phyloP scores from a whole-genome alignment of 1,140 invertebrate species.

The Sesamia nonagrioides region DNA sequence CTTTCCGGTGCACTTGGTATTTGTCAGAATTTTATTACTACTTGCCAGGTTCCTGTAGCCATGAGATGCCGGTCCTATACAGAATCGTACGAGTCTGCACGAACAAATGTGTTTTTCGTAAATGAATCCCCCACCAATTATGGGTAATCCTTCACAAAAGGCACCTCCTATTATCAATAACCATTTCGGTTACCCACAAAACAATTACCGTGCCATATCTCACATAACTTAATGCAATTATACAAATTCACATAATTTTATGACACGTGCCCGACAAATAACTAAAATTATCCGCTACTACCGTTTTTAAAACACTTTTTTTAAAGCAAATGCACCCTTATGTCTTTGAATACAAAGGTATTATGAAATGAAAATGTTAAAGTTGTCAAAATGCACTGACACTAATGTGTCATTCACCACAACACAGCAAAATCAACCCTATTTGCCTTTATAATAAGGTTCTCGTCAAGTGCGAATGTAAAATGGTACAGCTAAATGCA shows the following conservation, averaged over 20 bases:
- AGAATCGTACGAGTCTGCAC: too few species aligned
- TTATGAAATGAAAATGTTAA: not conserved
- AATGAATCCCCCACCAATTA: not conserved
- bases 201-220: slow-evolving; percentile 24
- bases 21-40: too few species aligned
- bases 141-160: not conserved
- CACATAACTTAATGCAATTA: slow-evolving; percentile 45
- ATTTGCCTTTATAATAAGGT: not conserved
- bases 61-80: too few species aligned
- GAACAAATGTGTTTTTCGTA: not conserved
- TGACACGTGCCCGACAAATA: slow-evolving; percentile 40
- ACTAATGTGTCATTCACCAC: not conserved
- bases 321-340: not conserved
- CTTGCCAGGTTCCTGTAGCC: too few species aligned
- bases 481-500: not conserved
- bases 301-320: not conserved
- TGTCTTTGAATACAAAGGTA: not conserved
- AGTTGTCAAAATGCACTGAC: not conserved
- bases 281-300: slow-evolving; percentile 27
- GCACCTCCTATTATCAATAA: not conserved
- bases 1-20: too few species aligned
- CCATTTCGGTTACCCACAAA: not conserved
- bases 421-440: not conserved
- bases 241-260: slow-evolving; percentile 41
- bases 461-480: not conserved